phyloP scores from a whole-genome alignment of 2,888 invertebrate species.

The Lepidocyrtinus sp. region DNA sequence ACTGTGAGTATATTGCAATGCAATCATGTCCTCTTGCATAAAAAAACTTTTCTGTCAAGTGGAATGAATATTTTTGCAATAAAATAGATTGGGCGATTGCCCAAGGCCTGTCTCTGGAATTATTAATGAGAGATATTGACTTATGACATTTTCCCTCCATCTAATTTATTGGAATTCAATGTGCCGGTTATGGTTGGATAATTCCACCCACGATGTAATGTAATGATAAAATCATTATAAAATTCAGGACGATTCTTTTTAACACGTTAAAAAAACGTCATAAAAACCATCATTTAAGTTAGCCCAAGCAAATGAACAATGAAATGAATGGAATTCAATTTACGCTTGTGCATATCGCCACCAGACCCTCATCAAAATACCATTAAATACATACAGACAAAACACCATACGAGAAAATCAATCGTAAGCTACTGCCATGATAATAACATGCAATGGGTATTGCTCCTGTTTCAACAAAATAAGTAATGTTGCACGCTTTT shows the following conservation, averaged over 20 bases:
- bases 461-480: no score
- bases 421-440: no score
- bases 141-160: not conserved
- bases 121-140: conserved; percentile 7
- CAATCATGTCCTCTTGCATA: no score
- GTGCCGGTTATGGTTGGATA: conserved; percentile 1
- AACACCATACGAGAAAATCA: no score
- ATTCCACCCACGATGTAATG: conserved; percentile 7
- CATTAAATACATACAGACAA: conserved; percentile 10
- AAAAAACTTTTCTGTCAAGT: no score
- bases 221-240: not conserved
- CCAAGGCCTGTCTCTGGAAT: conserved; percentile 7
- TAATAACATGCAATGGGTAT: no score
- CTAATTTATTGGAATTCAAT: conserved; percentile 2
- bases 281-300: not conserved
- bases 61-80: not conserved
- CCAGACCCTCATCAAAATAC: conserved; percentile 1
- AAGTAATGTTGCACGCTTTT: not conserved
- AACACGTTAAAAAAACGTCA: not conserved
- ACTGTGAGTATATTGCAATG: no score
- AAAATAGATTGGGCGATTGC: not conserved
- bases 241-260: not conserved
- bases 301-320: not conserved
- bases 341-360: no score
- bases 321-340: conserved; percentile 7